Evolutionary conservation across 2,797 vertebrate genomes (phyloP), one percentile per base, ranked within the genome.

Genomic region (Cossypha caffra): DNA sequence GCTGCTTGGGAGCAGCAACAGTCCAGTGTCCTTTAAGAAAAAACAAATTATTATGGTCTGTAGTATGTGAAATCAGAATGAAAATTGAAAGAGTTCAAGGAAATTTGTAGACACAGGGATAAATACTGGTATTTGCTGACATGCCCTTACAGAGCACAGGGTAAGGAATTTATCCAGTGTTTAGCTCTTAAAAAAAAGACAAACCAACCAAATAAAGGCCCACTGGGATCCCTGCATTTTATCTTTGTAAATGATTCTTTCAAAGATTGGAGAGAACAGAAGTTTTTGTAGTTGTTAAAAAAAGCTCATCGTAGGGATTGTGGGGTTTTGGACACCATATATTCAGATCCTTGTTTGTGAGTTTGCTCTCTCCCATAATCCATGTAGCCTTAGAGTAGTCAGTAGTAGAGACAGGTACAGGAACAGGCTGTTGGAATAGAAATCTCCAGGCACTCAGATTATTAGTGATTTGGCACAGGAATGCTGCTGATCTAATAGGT

Each of bases 271-370:
- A 61, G 33, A 66, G 26, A 73, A 20, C 9, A 55, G 25, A 69
- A 64, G 12, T 31, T 78, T 37, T 85, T 68, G 15, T 76, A 40
- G 29, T 42, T 64, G 16, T 71, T 74, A 21, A 16, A 55, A 28
- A 48, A 33, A 9, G 3, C 5, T 8, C 7, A 5, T 67, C 0
- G 0, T 43, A 0, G 0, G 17, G n/a, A 13, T 8, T 48, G 25
- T 3, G 5, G 5, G 16, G 2, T 1, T 57, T 81, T 72, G n/a
- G 8, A 35, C 4, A 4, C 29, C 5, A 1, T 21, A 1, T 21
- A 4, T 38, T 63, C 33, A 68, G n/a, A 61, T 52, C 9, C 5
- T 9, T 74, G 75, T 61, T 66, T 62, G 35, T 59, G 25, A 57
- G 26, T 57, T 86, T 88, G 29, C 13, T 7, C 16, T 57, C 19